Evolutionary conservation across 2,797 vertebrate species (phyloP), one percentile per base, ranked within the genome.

Genomic region (Pempheris klunzingeri): DNA sequence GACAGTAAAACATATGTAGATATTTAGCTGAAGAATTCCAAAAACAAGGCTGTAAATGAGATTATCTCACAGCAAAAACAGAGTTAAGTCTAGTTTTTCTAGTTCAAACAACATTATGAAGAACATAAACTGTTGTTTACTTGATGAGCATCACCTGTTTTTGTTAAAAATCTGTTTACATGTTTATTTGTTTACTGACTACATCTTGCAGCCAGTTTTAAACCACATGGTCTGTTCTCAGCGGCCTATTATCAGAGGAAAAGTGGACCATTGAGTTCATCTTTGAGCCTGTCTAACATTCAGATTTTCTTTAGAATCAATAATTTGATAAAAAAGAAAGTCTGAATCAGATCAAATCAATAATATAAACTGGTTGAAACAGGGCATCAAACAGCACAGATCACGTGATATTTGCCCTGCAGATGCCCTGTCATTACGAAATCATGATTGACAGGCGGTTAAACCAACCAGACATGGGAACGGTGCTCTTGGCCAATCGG

Each of bases 401-500:
- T 63, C 59, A 70, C 5, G 39, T 72, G 62, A 64, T 24, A 11
- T 57, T 66, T 59, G 14, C 39, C n/a, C 15, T 28, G 26, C 41
- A 28, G 36, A 47, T 39, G 58, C 36, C 14, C 39, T 52, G 61
- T 85, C 71, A 26, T 67, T 11, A 10, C 39, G 1, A n/a, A 26
- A 1, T 17, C 0, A 55, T 88, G 87, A 92, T 66, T 85, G 92
- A 90, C 85, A 82, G 54, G 0, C 6, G 0, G 0, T 4, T 38
- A 2, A 58, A 59, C 55, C 84, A 89, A 91, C 92, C 69, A 87
- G 3, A 64, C 3, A 36, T n/a, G 1, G 5, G 1, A 10, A 20
- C 14, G 4, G 3, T 20, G 38, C 3, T 1, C 2, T 41, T 54
- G 67, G 50, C 94, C 91, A 94, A 94, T 94, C 84, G 88, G 1